Percentiles rank a stretch among this genome's conserved stretches.
These are phyloP conservation scores for Parotia lawesii DNA, from an alignment of 2,113 vertebrate species.

Conservation along the genomic window DNA sequence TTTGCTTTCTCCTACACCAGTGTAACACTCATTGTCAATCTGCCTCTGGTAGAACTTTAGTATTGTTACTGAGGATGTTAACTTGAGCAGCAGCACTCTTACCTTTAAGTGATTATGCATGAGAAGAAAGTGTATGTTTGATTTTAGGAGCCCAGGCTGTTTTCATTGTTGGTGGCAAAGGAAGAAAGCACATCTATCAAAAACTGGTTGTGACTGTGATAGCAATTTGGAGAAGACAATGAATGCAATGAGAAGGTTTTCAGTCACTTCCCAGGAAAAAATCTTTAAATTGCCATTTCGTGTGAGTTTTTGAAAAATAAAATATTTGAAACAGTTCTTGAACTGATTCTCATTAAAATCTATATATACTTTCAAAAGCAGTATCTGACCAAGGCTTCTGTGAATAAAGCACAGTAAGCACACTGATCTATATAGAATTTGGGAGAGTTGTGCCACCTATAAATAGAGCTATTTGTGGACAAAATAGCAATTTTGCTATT, in stretches of 20 bases:
- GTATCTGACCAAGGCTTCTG: neutral
- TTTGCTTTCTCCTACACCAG: neutral
- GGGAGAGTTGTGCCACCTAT: neutral
- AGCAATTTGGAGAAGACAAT: neutral
- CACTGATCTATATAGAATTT: neutral
- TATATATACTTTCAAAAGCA: neutral
- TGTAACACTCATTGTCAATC: neutral
- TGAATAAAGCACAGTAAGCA: neutral
- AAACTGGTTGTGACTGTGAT: neutral
- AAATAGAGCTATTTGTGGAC: neutral
- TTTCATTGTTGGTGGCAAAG: neutral
- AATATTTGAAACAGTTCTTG: neutral
- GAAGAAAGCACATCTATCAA: neutral
- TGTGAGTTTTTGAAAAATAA: neutral
- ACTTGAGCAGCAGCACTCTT: neutral
- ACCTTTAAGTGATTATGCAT: neutral
- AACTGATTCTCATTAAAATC: neutral
- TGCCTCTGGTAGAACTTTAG: neutral
- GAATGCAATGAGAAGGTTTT: neutral
- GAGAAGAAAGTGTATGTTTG: neutral
- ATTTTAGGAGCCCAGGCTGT: neutral
- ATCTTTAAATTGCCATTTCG: neutral
- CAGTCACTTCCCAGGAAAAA: neutral
- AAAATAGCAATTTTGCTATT: neutral
- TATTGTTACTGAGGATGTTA: neutral